A percentile compares a stretch with the other conserved stretches of the same genome.
Evolutionary conservation across 2,113 vertebrate species (phyloP).

Genomic region (Numenius arquata): DNA sequence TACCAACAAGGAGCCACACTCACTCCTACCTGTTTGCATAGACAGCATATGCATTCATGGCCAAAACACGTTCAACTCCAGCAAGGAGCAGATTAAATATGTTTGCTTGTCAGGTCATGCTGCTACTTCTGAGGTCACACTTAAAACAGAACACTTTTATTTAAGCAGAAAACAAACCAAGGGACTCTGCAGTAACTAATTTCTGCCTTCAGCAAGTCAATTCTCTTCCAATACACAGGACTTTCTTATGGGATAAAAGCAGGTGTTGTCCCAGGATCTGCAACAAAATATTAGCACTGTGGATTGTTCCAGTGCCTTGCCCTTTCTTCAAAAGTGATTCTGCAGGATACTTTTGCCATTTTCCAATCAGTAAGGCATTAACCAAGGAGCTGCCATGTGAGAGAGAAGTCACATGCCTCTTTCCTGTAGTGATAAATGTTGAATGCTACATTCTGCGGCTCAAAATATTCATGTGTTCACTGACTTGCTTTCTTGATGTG

Average conservation of each 20-base stretch:
- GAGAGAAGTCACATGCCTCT: slow-evolving; percentile 9
- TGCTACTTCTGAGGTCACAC: background rate
- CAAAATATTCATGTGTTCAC: slow-evolving; percentile 14
- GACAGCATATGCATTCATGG: background rate
- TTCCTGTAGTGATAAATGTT: background rate
- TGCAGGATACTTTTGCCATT: background rate
- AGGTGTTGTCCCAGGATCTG: background rate
- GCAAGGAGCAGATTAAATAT: background rate
- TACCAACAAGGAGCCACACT: background rate
- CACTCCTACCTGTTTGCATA: background rate
- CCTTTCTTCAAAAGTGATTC: background rate
- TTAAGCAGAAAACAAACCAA: background rate
- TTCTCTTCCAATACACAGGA: background rate
- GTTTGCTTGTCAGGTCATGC: background rate
- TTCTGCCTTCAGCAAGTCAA: background rate
- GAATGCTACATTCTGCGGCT: background rate
- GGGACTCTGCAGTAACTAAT: background rate
- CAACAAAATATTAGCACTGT: background rate
- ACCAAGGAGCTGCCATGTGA: slow-evolving; percentile 17
- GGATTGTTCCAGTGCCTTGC: background rate
- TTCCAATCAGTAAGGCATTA: background rate
- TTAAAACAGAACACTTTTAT: background rate
- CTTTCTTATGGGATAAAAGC: background rate
- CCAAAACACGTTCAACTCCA: background rate
- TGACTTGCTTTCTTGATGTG: background rate